phyloP scores from a whole-genome alignment of 2,888 invertebrate genomes.

The Hofmannophila pseudospretella region DNA sequence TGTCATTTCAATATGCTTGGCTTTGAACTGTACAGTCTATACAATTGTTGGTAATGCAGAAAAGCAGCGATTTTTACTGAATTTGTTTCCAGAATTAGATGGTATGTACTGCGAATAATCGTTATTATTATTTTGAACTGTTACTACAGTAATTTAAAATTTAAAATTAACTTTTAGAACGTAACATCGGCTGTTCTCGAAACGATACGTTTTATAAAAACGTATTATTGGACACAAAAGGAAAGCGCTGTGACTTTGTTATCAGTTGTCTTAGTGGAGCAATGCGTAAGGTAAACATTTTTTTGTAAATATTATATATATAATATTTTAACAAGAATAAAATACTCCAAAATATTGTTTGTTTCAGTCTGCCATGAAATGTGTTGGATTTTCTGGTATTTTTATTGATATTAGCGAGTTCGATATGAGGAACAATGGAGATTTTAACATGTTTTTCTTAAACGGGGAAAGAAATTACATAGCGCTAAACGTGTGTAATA shows the following conservation, averaged over 20 bases:
- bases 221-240: conserved; percentile 11
- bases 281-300: conserved; percentile 26
- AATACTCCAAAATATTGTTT: too few relatives aligned
- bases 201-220: conserved; percentile 18
- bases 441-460: conserved; percentile 31
- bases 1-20: conserved; percentile 36
- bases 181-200: conserved; percentile 22
- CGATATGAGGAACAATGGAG: conserved; percentile 28
- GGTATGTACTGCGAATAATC: conserved; percentile 22
- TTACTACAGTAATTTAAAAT: too few relatives aligned
- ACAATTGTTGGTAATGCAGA: conserved; percentile 32
- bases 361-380: conserved; percentile 10
- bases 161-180: conserved; percentile 19
- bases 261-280: conserved; percentile 30
- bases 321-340: too few relatives aligned
- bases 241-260: conserved; percentile 24
- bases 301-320: conserved; percentile 17
- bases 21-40: conserved; percentile 32
- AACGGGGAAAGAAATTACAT: conserved; percentile 19
- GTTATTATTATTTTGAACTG: background rate
- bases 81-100: conserved; percentile 36
- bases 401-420: conserved; percentile 26
- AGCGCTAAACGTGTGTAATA: conserved; percentile 22
- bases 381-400: background rate
- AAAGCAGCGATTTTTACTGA: conserved; percentile 35